These are phyloP conservation scores for Plotosus lineatus DNA, from an alignment of 2,113 vertebrate species.

Conservation along the genomic window DNA sequence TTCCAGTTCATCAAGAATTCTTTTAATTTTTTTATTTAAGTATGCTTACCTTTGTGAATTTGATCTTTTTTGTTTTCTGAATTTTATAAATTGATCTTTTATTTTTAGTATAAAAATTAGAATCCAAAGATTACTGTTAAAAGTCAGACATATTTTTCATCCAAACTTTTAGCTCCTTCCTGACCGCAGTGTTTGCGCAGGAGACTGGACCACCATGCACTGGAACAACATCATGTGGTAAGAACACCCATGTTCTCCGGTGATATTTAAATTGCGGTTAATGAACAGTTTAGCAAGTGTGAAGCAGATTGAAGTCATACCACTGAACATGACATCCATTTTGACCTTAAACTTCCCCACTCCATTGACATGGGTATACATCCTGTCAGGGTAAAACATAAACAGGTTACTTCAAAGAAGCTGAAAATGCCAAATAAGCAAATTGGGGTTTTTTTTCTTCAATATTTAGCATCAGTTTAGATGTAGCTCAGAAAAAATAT, in stretches of 20 bases:
- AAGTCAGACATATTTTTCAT: constrained; percentile 15
- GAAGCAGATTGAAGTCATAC: neutral
- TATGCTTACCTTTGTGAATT: neutral
- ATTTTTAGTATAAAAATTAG: neutral
- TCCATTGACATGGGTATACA: neutral
- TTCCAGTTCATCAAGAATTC: neutral
- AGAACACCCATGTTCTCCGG: constrained; percentile 32
- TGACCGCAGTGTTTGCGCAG: constrained; percentile 25
- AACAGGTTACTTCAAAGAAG: neutral
- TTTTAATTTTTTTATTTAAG: neutral
- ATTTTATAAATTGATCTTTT: no score
- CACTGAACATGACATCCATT: neutral
- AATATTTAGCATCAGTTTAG: no score
- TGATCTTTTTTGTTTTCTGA: neutral
- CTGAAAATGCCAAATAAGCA: neutral
- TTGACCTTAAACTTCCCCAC: neutral
- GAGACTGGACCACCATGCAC: constrained; percentile 20
- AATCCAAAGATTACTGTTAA: constrained; percentile 13
- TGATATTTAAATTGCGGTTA: constrained; percentile 6
- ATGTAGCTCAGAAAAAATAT: constrained; percentile 9
- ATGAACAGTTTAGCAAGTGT: constrained; percentile 15
- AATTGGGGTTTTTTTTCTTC: neutral
- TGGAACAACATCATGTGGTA: constrained; percentile 42
- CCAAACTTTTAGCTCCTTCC: constrained; percentile 14
- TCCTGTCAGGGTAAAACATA: neutral